A percentile compares a stretch with the other conserved stretches of the same genome.
phyloP scores from a whole-genome alignment of 2,888 invertebrate species.

The Axea sp. region DNA sequence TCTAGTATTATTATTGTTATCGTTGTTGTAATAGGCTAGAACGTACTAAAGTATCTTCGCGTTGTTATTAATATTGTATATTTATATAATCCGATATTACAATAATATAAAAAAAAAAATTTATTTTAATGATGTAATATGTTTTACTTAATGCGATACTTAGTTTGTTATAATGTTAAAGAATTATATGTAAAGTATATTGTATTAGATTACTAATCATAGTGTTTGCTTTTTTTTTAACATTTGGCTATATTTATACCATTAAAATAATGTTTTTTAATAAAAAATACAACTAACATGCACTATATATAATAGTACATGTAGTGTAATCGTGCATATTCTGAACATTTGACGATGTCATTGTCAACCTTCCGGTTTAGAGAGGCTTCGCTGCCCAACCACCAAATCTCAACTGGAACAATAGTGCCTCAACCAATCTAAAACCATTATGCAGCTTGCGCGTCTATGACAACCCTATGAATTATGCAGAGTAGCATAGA shows the following conservation, averaged over 20 bases:
- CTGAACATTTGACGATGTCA: constrained; percentile 67
- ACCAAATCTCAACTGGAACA: constrained; percentile 68
- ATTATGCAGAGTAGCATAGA: constrained; percentile 78
- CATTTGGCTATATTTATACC: constrained; percentile 4
- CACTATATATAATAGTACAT: constrained; percentile 53
- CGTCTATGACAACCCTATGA: constrained; percentile 77
- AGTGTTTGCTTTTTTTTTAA: too few relatives aligned
- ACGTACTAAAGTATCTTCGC: too few relatives aligned
- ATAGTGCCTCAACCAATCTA: constrained; percentile 72
- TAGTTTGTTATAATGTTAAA: too few relatives aligned
- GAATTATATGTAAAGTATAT: too few relatives aligned
- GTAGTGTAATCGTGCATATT: constrained; percentile 64
- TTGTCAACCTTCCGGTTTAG: constrained; percentile 67
- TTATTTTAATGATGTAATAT: too few relatives aligned
- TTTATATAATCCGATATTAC: too few relatives aligned
- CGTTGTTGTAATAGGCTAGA: too few relatives aligned
- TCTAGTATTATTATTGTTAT: too few relatives aligned
- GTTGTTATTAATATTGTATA: too few relatives aligned
- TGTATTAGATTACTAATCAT: too few relatives aligned
- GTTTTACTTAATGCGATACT: too few relatives aligned
- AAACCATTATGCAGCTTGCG: constrained; percentile 77
- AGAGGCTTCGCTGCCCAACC: constrained; percentile 68
- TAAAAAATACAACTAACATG: constrained; percentile 27
- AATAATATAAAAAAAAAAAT: too few relatives aligned
- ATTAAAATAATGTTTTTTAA: constrained; percentile 20